Conservation (phyloP, 1,140 invertebrate species). For the Proctacanthus coquilletti region DNA sequence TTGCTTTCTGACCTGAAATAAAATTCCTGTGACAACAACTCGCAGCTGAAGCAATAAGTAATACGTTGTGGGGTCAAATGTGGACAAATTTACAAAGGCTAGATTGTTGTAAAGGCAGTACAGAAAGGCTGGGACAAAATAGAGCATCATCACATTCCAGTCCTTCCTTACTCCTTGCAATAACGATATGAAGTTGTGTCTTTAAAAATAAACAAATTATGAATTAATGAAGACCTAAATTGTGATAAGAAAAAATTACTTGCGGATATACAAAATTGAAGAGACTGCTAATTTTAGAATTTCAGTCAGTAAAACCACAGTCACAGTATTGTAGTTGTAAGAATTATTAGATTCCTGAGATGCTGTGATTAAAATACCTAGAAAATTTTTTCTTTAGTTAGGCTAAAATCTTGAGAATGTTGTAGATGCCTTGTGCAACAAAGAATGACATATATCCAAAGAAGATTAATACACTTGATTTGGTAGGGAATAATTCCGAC, state of each 20-base stretch:
- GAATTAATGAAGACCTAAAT: neutral
- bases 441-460: conserved; percentile 66
- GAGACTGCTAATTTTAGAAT: conserved; percentile 68
- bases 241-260: conserved; percentile 36
- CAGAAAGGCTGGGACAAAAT: conserved; percentile 77
- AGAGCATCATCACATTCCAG: conserved; percentile 56
- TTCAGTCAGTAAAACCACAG: conserved; percentile 79
- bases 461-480: conserved; percentile 61
- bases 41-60: conserved; percentile 83
- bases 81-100: conserved; percentile 76
- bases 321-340: conserved; percentile 77
- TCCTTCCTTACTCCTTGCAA: conserved; percentile 40
- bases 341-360: conserved; percentile 64
- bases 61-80: conserved; percentile 90
- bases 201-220: conserved; percentile 20
- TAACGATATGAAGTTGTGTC: conserved; percentile 33
- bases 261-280: conserved; percentile 48
- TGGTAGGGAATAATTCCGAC: conserved; percentile 65
- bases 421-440: conserved; percentile 63
- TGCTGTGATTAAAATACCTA: conserved; percentile 80
- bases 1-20: conserved; percentile 79
- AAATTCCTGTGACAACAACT: conserved; percentile 79
- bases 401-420: neutral
- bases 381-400: neutral
- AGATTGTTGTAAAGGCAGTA: conserved; percentile 95